Conservation (phyloP, 2,797 vertebrate genomes). For the Ibycter americanus region DNA sequence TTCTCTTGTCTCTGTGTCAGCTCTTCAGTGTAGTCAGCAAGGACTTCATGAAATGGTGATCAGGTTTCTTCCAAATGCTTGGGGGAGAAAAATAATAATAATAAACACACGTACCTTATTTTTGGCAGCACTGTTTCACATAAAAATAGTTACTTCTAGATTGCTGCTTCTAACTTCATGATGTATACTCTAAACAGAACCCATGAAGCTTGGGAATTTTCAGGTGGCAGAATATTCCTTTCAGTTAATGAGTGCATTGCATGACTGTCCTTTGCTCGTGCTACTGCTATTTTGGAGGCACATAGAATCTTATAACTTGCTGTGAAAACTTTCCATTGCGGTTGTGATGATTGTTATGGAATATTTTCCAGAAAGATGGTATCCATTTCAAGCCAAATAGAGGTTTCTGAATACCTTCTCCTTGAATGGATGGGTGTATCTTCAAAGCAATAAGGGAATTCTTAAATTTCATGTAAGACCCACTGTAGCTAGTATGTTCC, state of each 20-base stretch:
- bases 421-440: not conserved
- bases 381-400: not conserved
- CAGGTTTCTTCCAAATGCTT: not conserved
- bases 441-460: not conserved
- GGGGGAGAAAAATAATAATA: no score
- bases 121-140: not conserved
- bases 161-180: not conserved
- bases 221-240: not conserved
- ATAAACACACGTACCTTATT: not conserved
- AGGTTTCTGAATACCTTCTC: not conserved
- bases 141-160: not conserved
- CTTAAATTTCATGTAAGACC: not conserved
- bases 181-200: not conserved
- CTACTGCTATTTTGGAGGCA: not conserved
- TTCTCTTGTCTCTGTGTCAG: not conserved
- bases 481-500: not conserved
- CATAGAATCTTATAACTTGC: not conserved
- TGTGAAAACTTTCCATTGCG: not conserved
- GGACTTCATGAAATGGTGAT: not conserved
- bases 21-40: not conserved
- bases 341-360: not conserved
- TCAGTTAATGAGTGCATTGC: not conserved
- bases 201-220: not conserved
- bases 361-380: not conserved
- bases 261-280: not conserved